Percentiles rank a stretch among this genome's conserved stretches.
Evolutionary conservation across 1,140 invertebrate genomes (phyloP).

Genomic region (Pseudomyrmex pallidus): DNA sequence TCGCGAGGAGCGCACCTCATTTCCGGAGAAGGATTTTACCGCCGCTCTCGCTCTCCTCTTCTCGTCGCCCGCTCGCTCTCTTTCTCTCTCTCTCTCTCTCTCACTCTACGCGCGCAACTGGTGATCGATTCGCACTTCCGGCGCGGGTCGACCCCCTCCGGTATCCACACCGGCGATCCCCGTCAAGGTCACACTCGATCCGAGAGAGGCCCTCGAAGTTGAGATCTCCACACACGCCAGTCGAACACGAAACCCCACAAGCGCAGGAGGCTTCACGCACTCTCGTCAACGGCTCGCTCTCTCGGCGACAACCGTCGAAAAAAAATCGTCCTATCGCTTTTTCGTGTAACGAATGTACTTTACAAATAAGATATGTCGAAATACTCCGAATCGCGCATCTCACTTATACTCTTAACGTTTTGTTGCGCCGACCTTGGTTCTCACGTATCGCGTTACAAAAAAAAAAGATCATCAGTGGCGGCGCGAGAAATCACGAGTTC

Average conservation of each 20-base stretch:
- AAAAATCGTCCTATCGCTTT: not conserved
- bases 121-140: conserved; percentile 75
- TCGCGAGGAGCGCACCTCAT: conserved; percentile 74
- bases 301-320: not conserved
- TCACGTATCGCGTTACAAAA: conserved; percentile 12
- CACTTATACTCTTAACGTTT: not conserved
- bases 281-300: not conserved
- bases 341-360: not conserved
- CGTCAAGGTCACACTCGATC: conserved; percentile 68
- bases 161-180: conserved; percentile 3
- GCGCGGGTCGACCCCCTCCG: conserved; percentile 64
- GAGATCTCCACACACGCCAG: not conserved
- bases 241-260: not conserved
- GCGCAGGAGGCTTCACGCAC: not conserved
- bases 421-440: conserved; percentile 28
- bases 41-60: not conserved
- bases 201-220: conserved; percentile 30
- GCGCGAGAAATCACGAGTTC: not conserved
- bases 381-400: not conserved
- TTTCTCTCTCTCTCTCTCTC: conserved; percentile 15
- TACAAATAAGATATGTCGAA: conserved; percentile 31
- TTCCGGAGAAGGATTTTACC: conserved; percentile 3
- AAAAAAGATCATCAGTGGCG: conserved; percentile 17
- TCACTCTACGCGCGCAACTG: conserved; percentile 73
- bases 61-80: not conserved